phyloP scores from a whole-genome alignment of 2,888 invertebrate genomes.

The Metellina segmentata region DNA sequence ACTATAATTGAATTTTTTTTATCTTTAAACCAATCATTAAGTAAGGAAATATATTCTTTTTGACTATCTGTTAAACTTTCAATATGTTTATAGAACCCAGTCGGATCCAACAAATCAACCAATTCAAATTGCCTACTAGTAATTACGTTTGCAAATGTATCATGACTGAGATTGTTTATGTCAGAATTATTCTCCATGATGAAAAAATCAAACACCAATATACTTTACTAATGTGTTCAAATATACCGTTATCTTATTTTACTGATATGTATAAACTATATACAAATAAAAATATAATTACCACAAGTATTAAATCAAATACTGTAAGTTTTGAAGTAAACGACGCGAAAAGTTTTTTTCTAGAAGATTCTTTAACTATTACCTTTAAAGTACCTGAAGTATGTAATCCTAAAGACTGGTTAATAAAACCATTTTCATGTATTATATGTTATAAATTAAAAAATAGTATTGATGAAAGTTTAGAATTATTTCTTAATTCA shows the following conservation, averaged over 20 bases:
- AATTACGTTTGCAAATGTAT: slow-evolving; percentile 4
- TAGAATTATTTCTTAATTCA: slow-evolving; percentile 38
- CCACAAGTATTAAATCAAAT: slow-evolving; percentile 2
- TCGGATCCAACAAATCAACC: slow-evolving; percentile 21
- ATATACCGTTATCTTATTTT: slow-evolving; percentile 40
- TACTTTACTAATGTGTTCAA: slow-evolving; percentile 27
- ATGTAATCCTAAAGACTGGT: slow-evolving; percentile 22
- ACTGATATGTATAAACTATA: slow-evolving; percentile 49
- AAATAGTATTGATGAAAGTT: not conserved
- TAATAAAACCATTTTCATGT: slow-evolving; percentile 14
- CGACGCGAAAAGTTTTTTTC: not conserved
- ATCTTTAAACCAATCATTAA: slow-evolving; percentile 32
- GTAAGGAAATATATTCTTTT: slow-evolving; percentile 14
- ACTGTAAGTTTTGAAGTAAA: not conserved
- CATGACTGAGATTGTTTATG: not conserved
- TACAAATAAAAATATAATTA: slow-evolving; percentile 12
- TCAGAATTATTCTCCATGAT: slow-evolving; percentile 3
- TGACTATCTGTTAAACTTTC: slow-evolving; percentile 15
- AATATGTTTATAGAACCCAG: slow-evolving; percentile 56
- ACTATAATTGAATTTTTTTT: not conserved
- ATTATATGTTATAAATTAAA: slow-evolving; percentile 6
- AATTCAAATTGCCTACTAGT: slow-evolving; percentile 12
- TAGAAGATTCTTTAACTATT: slow-evolving; percentile 9
- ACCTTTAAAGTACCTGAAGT: slow-evolving; percentile 24
- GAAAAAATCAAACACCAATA: not conserved